A percentile compares a stretch with the other conserved stretches of the same genome.
phyloP scores from a whole-genome alignment of 2,888 invertebrate species.

The Octonoba sinensis region DNA sequence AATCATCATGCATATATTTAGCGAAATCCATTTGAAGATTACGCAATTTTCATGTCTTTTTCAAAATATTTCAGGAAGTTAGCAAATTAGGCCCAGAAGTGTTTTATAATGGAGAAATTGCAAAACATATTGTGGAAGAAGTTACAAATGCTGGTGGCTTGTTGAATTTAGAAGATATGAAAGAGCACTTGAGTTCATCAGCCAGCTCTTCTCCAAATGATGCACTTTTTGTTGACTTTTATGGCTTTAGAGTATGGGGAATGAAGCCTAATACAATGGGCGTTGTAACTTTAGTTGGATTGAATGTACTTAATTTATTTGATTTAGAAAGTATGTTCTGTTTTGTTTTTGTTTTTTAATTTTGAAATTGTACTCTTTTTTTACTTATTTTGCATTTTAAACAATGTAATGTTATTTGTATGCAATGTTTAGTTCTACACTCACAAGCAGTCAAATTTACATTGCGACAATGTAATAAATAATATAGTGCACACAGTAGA shows the following conservation, averaged over 20 bases:
- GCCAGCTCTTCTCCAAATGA: constrained; percentile 58
- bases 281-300: constrained; percentile 70
- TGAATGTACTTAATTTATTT: constrained; percentile 71
- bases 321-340: constrained; percentile 68
- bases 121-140: constrained; percentile 68
- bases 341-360: background rate
- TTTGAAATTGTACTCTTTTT: no score
- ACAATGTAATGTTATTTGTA: no score
- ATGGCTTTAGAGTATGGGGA: constrained; percentile 70
- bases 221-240: constrained; percentile 68
- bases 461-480: no score
- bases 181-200: constrained; percentile 67
- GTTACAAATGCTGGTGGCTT: constrained; percentile 69
- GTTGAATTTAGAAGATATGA: constrained; percentile 69
- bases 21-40: no score
- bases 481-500: no score
- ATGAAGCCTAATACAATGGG: constrained; percentile 72
- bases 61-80: constrained; percentile 19
- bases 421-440: no score
- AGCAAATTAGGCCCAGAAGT: constrained; percentile 67
- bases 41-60: background rate
- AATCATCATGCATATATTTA: no score
- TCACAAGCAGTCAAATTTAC: no score
- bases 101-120: constrained; percentile 70
- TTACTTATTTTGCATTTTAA: no score